Conservation (phyloP, 2,888 invertebrate species). For the Polydrusus tereticollis region DNA sequence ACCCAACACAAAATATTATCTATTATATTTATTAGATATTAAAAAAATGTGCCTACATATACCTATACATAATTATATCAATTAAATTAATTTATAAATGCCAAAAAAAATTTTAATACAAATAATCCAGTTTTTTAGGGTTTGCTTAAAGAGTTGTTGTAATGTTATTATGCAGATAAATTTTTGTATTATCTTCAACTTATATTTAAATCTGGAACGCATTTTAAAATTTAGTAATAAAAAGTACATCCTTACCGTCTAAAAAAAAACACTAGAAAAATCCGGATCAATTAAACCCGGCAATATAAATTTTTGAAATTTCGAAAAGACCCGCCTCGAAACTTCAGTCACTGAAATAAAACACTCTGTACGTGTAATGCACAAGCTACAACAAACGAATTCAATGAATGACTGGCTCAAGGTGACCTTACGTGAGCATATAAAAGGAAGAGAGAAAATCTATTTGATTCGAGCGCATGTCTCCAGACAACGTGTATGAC, state of each 20-base stretch:
- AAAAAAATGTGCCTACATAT: too few relatives aligned
- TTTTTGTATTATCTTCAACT: too few relatives aligned
- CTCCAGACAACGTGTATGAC: conserved; percentile 4
- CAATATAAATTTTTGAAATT: neutral
- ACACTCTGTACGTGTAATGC: neutral
- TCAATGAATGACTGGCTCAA: conserved; percentile 43
- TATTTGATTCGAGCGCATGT: conserved; percentile 42
- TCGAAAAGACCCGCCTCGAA: conserved; percentile 1
- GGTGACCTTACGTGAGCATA: conserved; percentile 49
- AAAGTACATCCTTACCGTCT: neutral
- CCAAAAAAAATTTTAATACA: too few relatives aligned
- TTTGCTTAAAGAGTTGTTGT: too few relatives aligned
- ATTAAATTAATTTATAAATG: too few relatives aligned
- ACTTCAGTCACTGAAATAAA: conserved; percentile 1
- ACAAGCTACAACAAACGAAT: neutral
- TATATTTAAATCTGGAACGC: too few relatives aligned
- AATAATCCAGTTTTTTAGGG: too few relatives aligned
- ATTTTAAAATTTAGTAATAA: too few relatives aligned
- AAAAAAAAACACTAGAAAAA: neutral
- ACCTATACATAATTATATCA: too few relatives aligned
- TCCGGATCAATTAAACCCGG: neutral
- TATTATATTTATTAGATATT: too few relatives aligned
- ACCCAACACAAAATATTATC: too few relatives aligned
- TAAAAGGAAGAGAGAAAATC: conserved; percentile 27
- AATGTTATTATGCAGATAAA: too few relatives aligned